Evolutionary conservation across 2,888 invertebrate genomes (phyloP), one percentile per base, ranked within the genome.

Genomic region (Seira ritae): DNA sequence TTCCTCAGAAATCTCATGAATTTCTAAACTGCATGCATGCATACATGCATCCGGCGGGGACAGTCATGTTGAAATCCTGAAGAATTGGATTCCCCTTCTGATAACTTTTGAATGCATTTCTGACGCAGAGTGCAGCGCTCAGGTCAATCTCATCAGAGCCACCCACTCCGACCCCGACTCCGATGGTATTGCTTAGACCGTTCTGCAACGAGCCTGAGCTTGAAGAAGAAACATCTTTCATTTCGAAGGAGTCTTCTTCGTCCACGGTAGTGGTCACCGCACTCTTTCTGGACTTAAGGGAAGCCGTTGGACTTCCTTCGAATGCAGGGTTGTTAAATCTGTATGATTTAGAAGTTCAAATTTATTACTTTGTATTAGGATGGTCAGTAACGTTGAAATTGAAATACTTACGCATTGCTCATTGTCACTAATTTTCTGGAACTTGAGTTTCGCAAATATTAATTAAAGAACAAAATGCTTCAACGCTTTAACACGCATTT

Each of bases 11-110:
- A n/a, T n/a, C n/a, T n/a, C n/a, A n/a, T n/a, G n/a, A n/a, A n/a
- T n/a, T n/a, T n/a, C n/a, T n/a, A n/a, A n/a, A n/a, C n/a, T n/a
- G n/a, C n/a, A n/a, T n/a, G n/a, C n/a, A n/a, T n/a, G n/a, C n/a
- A n/a, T 84, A 84, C 84, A 84, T 84, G 15, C 78, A 24, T 17
- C 84, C 81, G 12, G 20, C 12, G 0, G 73, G 80, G 3, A 84
- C 84, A 8, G 74, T 81, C 84, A 84, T 84, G 22, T 78, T 77
- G 22, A 84, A 80, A 37, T 80, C n/a, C 12, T 62, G 62, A 0
- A 84, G 42, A 4, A 84, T 70, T 1, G 73, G 68, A n/a, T 12
- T 50, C 1, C 77, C 69, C 19, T 66, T 76, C 0, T 46, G 31
- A 46, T 84, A 84, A 31, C 69, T 77, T 65, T 84, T 84, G 4